Evolutionary conservation across 2,888 invertebrate genomes (phyloP).

Genomic region (Alloscopus bannaensis): DNA sequence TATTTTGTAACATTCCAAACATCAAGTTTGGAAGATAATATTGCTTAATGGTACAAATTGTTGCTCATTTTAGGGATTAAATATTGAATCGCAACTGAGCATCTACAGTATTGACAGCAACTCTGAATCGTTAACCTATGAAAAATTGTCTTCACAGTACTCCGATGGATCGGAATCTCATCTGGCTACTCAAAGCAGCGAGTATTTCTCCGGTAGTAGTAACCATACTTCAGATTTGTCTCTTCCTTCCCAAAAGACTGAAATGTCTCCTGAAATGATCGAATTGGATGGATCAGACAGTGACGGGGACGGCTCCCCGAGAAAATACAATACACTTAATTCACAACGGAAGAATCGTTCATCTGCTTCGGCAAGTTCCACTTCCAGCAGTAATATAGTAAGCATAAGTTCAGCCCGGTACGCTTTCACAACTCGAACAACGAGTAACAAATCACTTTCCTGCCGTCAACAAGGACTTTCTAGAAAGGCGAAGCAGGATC

Average conservation of each 20-base stretch:
- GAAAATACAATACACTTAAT: too few relatives aligned
- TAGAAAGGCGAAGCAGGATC: slow-evolving; percentile 39
- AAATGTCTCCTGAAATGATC: background rate
- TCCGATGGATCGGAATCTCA: too few relatives aligned
- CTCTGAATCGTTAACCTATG: background rate
- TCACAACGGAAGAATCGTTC: too few relatives aligned
- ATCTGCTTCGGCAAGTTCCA: too few relatives aligned
- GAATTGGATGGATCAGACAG: slow-evolving; percentile 1
- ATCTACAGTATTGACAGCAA: slow-evolving; percentile 48
- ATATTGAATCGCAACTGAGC: slow-evolving; percentile 31
- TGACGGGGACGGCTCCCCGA: slow-evolving; percentile 32
- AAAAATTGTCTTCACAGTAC: background rate
- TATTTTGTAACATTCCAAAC: background rate
- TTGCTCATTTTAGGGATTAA: slow-evolving; percentile 2
- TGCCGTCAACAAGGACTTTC: slow-evolving; percentile 54
- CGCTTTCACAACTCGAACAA: background rate
- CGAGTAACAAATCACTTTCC: slow-evolving; percentile 5
- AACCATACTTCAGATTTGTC: background rate
- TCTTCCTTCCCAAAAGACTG: background rate
- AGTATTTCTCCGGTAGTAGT: too few relatives aligned
- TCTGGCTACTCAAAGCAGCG: background rate
- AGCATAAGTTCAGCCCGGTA: background rate
- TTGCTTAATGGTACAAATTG: background rate
- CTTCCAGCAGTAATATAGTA: background rate
- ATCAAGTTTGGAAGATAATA: background rate